Conservation (phyloP, 2,888 invertebrate species). For the Clunio marinus region DNA sequence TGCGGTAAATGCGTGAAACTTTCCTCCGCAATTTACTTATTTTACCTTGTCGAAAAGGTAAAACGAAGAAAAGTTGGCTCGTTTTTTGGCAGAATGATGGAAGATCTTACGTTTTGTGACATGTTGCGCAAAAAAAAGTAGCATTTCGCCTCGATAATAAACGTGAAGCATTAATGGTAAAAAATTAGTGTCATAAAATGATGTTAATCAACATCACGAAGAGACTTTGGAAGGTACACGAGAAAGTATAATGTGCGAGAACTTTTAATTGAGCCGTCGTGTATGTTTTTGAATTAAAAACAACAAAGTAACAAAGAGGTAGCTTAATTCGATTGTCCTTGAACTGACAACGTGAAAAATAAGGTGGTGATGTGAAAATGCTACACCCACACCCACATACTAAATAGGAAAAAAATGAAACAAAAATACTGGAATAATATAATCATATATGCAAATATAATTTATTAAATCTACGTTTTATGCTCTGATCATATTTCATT, state of each 20-base stretch:
- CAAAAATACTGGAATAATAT: background rate
- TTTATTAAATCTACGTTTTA: conserved; percentile 18
- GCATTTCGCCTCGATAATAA: background rate
- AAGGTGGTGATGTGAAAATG: background rate
- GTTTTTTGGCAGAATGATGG: conserved; percentile 1
- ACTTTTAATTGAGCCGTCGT: conserved; percentile 1
- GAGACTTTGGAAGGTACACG: background rate
- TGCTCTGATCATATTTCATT: conserved; percentile 32
- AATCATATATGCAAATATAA: conserved; percentile 32
- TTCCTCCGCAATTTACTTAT: background rate
- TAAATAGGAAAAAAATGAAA: background rate
- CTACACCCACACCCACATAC: background rate
- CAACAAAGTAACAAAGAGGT: background rate
- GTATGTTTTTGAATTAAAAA: background rate
- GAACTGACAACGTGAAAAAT: background rate
- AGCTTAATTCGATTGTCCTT: background rate
- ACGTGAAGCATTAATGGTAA: background rate
- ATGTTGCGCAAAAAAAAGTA: background rate
- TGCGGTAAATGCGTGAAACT: background rate
- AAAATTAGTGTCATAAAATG: background rate
- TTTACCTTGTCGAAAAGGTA: background rate
- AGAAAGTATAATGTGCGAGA: background rate
- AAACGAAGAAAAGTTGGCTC: background rate
- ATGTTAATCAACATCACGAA: conserved; percentile 2
- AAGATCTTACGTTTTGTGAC: conserved; percentile 6